Conservation (phyloP, 2,888 invertebrate genomes). For the Melanostoma mellinum region DNA sequence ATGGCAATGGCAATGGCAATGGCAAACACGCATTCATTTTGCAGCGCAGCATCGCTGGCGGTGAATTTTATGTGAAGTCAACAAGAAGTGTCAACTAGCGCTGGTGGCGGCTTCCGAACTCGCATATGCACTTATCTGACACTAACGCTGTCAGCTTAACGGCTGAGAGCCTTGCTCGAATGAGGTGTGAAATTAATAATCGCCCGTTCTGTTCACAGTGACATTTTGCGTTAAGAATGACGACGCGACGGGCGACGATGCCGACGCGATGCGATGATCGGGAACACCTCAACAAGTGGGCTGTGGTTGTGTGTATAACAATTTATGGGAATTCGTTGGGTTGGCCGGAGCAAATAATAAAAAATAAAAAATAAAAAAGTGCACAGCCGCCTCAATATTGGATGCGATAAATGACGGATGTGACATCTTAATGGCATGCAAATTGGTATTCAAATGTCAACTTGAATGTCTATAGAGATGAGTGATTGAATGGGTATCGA, state of each 20-base stretch:
- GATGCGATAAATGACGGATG: slow-evolving; percentile 69
- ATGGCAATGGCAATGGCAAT: slow-evolving; percentile 12
- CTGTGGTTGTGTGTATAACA: slow-evolving; percentile 31
- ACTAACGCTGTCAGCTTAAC: slow-evolving; percentile 68
- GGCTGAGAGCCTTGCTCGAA: slow-evolving; percentile 48
- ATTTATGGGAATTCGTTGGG: slow-evolving; percentile 55
- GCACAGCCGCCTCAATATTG: slow-evolving; percentile 26
- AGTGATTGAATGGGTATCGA: slow-evolving; percentile 60
- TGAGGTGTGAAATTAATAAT: slow-evolving; percentile 73
- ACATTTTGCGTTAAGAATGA: slow-evolving; percentile 65
- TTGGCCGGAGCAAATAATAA: slow-evolving; percentile 1
- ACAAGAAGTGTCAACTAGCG: slow-evolving; percentile 58
- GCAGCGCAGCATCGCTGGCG: slow-evolving; percentile 17
- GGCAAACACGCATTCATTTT: slow-evolving; percentile 47
- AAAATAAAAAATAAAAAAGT: slow-evolving; percentile 3
- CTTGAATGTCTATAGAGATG: slow-evolving; percentile 43
- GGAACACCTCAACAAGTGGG: slow-evolving; percentile 38
- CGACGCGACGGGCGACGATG: slow-evolving; percentile 34
- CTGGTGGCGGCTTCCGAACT: slow-evolving; percentile 52
- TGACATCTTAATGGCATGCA: slow-evolving; percentile 71
- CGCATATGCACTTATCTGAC: slow-evolving; percentile 63
- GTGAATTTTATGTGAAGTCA: slow-evolving; percentile 45
- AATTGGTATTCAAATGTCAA: slow-evolving; percentile 70
- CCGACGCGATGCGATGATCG: slow-evolving; percentile 22
- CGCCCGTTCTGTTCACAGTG: slow-evolving; percentile 64